Percentiles rank a stretch among this genome's conserved stretches.
phyloP scores from a whole-genome alignment of 2,113 vertebrate genomes.

The Megalops atlanticus region DNA sequence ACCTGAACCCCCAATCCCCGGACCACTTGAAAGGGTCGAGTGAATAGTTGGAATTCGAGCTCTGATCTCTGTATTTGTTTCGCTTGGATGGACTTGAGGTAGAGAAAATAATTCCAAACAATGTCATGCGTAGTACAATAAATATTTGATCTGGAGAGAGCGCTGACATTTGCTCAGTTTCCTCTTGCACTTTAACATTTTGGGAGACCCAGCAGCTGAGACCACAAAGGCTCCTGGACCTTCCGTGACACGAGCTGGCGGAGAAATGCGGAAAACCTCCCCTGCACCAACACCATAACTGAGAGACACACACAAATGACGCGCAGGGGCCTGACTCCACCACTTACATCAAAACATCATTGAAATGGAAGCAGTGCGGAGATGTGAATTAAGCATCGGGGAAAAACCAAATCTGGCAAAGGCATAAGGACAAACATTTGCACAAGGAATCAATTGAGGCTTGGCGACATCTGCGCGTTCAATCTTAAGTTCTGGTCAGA shows the following conservation, averaged over 20 bases:
- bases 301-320: not conserved
- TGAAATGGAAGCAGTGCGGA: too few relatives aligned
- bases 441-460: not conserved
- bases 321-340: not conserved
- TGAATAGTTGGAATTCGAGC: slow-evolving; percentile 14
- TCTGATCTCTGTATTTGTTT: slow-evolving; percentile 29
- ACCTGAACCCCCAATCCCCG: slow-evolving; percentile 10
- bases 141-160: slow-evolving; percentile 32
- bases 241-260: not conserved
- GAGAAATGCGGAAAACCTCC: not conserved
- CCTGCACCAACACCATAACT: not conserved
- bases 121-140: slow-evolving; percentile 25
- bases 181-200: slow-evolving; percentile 21
- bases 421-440: not conserved
- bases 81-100: slow-evolving; percentile 23
- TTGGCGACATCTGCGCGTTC: not conserved
- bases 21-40: not conserved
- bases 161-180: slow-evolving; percentile 22
- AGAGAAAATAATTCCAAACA: slow-evolving; percentile 24
- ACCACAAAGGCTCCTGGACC: slow-evolving; percentile 12
- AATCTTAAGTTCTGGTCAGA: not conserved
- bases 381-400: not conserved
- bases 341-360: too few relatives aligned
- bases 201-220: slow-evolving; percentile 19
- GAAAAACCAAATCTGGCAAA: not conserved